Percentiles rank a stretch among this genome's conserved stretches.
Conservation (phyloP, 2,888 invertebrate species). For the Esperia sulphurella region DNA sequence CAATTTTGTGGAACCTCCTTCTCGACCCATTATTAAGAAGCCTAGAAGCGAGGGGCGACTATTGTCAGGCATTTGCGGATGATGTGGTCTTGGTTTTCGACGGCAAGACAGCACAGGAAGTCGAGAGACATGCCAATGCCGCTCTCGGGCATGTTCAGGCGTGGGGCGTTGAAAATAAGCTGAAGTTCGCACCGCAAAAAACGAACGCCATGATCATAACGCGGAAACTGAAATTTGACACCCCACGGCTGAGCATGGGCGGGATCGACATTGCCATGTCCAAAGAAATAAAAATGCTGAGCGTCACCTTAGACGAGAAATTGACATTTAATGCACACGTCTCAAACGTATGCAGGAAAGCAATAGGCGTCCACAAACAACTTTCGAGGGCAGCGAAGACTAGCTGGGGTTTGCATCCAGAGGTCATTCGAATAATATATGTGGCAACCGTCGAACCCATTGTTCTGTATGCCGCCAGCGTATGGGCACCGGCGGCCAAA, state of each 20-base stretch:
- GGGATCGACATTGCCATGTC: too few species aligned
- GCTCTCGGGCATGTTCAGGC: constrained; percentile 8
- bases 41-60: not conserved
- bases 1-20: constrained; percentile 14
- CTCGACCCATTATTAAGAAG: constrained; percentile 10
- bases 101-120: constrained; percentile 5
- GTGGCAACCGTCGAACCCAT: not conserved
- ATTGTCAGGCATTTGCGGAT: constrained; percentile 15
- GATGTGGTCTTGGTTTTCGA: constrained; percentile 9
- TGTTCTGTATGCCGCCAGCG: not conserved
- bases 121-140: constrained; percentile 8
- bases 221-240: constrained; percentile 8
- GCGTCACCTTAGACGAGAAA: constrained; percentile 10
- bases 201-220: constrained; percentile 12
- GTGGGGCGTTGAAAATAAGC: constrained; percentile 14
- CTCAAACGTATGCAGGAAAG: constrained; percentile 5
- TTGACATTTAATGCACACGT: constrained; percentile 12
- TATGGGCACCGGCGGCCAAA: not conserved
- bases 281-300: not conserved
- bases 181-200: constrained; percentile 13
- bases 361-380: not conserved
- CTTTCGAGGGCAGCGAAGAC: constrained; percentile 4
- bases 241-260: constrained; percentile 12
- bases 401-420: constrained; percentile 8
- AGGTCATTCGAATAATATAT: not conserved